phyloP scores from a whole-genome alignment of 2,888 invertebrate species.

The Hedya salicella region DNA sequence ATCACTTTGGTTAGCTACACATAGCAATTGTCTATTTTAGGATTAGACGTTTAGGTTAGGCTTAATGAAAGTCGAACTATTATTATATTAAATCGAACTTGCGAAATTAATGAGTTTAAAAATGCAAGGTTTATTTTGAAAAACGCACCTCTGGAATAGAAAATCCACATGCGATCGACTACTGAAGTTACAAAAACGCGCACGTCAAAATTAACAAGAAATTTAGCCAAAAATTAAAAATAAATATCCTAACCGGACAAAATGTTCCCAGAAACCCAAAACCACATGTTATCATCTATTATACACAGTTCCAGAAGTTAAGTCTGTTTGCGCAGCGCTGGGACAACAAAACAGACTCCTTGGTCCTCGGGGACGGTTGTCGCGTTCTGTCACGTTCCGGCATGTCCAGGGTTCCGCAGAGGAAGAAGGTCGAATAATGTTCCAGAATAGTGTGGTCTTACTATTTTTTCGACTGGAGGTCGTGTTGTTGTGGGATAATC shows the following conservation, averaged over 20 bases:
- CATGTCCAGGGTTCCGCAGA: background rate
- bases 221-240: conserved; percentile 20
- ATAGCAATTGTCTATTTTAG: too few species aligned
- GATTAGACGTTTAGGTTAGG: too few species aligned
- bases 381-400: conserved; percentile 20
- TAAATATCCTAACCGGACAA: conserved; percentile 12
- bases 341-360: conserved; percentile 66
- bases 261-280: conserved; percentile 34
- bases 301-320: conserved; percentile 44
- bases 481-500: conserved; percentile 59
- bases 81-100: too few species aligned
- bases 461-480: background rate
- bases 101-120: too few species aligned
- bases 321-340: conserved; percentile 48
- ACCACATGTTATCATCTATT: conserved; percentile 27
- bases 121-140: too few species aligned
- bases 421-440: background rate
- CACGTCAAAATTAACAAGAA: conserved; percentile 10
- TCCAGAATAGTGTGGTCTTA: conserved; percentile 1
- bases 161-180: too few species aligned
- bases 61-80: too few species aligned
- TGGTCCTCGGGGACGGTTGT: conserved; percentile 47
- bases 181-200: too few species aligned
- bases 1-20: too few species aligned
- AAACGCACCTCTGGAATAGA: too few species aligned